These are phyloP conservation scores for Acrossocheilus fasciatus DNA, from an alignment of 2,797 vertebrate species.

Conservation along the genomic window DNA sequence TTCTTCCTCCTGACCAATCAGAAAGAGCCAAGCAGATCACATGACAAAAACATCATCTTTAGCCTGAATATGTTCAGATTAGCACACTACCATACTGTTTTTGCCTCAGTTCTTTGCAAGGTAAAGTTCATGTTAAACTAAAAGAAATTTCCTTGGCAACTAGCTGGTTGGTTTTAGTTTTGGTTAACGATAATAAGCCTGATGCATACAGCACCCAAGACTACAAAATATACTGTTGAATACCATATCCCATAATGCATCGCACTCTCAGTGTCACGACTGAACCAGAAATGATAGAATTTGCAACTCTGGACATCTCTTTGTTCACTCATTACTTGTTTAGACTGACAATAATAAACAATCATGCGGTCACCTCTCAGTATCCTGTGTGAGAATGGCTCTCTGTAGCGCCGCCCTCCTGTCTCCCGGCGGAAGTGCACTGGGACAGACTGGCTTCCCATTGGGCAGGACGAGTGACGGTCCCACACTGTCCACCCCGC, in stretches of 20 bases:
- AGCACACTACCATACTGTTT: not conserved
- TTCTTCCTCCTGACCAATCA: conserved; percentile 84
- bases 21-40: conserved; percentile 15
- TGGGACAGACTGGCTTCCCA: conserved; percentile 84
- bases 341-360: not conserved
- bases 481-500: conserved; percentile 89
- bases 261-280: not conserved
- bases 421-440: conserved; percentile 84
- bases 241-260: not conserved
- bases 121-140: too few relatives aligned
- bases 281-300: not conserved
- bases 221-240: too few relatives aligned
- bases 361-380: conserved; percentile 80
- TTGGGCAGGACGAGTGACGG: conserved; percentile 87
- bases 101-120: not conserved
- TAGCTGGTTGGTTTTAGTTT: too few relatives aligned
- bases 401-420: conserved; percentile 88
- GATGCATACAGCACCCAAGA: too few relatives aligned
- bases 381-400: conserved; percentile 89
- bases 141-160: too few relatives aligned
- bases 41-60: not conserved
- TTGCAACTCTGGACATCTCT: not conserved
- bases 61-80: not conserved
- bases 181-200: too few relatives aligned
- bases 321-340: not conserved